Base-by-base conservation (phyloP, 2,888 invertebrate species). In the Tupiocoris notatus region DNA sequence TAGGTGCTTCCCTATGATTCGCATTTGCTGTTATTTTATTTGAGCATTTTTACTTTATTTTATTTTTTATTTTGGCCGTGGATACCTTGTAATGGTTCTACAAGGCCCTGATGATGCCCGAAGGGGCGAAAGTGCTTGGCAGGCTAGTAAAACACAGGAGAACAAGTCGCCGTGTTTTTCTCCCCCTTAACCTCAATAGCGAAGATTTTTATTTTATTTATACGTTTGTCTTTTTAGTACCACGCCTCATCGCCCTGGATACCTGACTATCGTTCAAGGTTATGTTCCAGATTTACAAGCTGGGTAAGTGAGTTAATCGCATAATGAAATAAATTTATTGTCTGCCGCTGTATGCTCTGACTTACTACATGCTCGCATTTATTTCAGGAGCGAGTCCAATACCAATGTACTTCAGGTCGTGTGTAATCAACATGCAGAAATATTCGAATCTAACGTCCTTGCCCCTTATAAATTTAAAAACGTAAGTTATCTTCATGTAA, bases 391-490 rank as follows among this genome's bases (percentile, higher is more conserved):
- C 67, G 77, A 79, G 20, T 77, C 78, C n/a, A 75, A 77, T 24
- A 75, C 76, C 24, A 78, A 79, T 63, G 78, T 76, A 57, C 75
- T 80, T 17, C 75, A 78, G 71, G 79, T 82, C 25, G 77, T 78
- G 79, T 89, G 90, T 81, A 89, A 88, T 76, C 91, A 91, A 81
- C 90, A 89, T 83, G 89, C 92, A 39, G 92, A 93, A 86, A 93
- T 95, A 91, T 85, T 94, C 77, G 90, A 91, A 81, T 91, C 90
- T 78, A 93, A 94, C 84, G 86, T 92, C 79, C 86, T 94, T 79
- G 91, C 92, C 20, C 94, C 94, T 7, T 95, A 94, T 83, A 89
- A 88, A 82, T 94, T 94, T 85, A 86, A 88, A 81, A 90, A 89
- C 84, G 88, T 89, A 82, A 84, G 86, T 76, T 86, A 56, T 56